Evolutionary conservation across 2,888 invertebrate species (phyloP).

Genomic region (Trachelus stipa): DNA sequence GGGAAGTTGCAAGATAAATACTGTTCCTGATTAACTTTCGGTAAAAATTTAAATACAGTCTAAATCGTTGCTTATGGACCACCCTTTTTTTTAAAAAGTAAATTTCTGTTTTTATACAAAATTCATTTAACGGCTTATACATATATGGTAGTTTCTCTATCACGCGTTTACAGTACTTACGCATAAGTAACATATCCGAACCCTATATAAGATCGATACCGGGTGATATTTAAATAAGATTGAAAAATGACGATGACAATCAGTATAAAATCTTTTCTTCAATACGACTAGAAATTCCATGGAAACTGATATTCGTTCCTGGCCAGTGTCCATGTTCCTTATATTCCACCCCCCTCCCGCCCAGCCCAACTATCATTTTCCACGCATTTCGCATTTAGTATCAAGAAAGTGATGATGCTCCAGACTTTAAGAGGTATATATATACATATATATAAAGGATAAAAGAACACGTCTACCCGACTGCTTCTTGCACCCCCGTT

Average conservation of each 20-base stretch:
- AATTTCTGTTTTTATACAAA: background rate
- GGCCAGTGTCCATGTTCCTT: constrained; percentile 32
- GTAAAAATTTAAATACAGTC: constrained; percentile 51
- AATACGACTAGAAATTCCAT: background rate
- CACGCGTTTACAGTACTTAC: background rate
- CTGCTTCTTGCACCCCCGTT: background rate
- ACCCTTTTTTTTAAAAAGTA: background rate
- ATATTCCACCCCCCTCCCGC: background rate
- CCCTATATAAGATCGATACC: background rate
- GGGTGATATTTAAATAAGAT: constrained; percentile 6
- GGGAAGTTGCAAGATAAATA: constrained; percentile 45
- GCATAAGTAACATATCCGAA: background rate
- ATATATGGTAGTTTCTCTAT: background rate
- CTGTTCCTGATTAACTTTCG: constrained; percentile 33
- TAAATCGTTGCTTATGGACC: constrained; percentile 45
- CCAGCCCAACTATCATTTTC: background rate
- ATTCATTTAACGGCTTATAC: background rate
- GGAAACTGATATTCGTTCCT: background rate
- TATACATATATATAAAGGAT: background rate
- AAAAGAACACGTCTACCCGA: background rate
- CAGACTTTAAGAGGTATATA: background rate
- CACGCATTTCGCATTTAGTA: background rate
- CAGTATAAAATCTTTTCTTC: background rate
- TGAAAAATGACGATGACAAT: constrained; percentile 42
- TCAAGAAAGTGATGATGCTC: constrained; percentile 11